Percentiles rank a stretch among this genome's conserved stretches.
phyloP scores from a whole-genome alignment of 1,140 invertebrate genomes.

The Agraylea sexmaculata region DNA sequence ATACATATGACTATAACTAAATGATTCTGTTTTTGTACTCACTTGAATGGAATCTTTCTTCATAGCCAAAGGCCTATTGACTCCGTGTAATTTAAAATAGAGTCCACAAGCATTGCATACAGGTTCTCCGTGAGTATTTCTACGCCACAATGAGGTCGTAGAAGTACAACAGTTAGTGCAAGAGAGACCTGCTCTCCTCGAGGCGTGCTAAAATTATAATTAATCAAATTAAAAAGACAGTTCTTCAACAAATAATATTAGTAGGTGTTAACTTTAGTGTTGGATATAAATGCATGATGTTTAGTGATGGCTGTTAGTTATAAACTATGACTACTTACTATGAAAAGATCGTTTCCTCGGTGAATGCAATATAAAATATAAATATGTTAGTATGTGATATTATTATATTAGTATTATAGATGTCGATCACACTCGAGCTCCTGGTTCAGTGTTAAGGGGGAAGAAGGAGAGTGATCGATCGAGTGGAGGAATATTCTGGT shows the following conservation, averaged over 20 bases:
- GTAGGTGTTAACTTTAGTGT: not conserved
- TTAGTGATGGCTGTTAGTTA: not conserved
- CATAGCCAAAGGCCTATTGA: slow-evolving; percentile 82
- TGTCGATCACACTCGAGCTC: too few species aligned
- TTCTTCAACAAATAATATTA: not conserved
- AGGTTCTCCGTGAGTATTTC: slow-evolving; percentile 75
- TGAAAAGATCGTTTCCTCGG: too few species aligned
- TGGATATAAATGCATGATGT: not conserved
- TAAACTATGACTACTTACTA: not conserved
- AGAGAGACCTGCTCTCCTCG: slow-evolving; percentile 64
- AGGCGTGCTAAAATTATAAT: slow-evolving; percentile 45
- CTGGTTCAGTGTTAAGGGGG: too few species aligned
- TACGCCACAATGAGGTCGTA: slow-evolving; percentile 81
- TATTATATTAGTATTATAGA: too few species aligned
- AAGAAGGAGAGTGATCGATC: too few species aligned
- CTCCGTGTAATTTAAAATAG: slow-evolving; percentile 83
- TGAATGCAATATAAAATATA: too few species aligned
- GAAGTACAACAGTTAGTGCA: slow-evolving; percentile 86
- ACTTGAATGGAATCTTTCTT: slow-evolving; percentile 90
- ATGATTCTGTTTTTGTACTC: slow-evolving; percentile 10
- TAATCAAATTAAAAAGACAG: slow-evolving; percentile 7
- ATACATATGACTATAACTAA: not conserved
- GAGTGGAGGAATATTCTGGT: too few species aligned
- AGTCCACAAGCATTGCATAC: slow-evolving; percentile 93
- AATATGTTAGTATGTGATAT: too few species aligned